These are phyloP conservation scores for Nasonia vitripennis DNA, from an alignment of 1,140 invertebrate species.

Conservation along the genomic window DNA sequence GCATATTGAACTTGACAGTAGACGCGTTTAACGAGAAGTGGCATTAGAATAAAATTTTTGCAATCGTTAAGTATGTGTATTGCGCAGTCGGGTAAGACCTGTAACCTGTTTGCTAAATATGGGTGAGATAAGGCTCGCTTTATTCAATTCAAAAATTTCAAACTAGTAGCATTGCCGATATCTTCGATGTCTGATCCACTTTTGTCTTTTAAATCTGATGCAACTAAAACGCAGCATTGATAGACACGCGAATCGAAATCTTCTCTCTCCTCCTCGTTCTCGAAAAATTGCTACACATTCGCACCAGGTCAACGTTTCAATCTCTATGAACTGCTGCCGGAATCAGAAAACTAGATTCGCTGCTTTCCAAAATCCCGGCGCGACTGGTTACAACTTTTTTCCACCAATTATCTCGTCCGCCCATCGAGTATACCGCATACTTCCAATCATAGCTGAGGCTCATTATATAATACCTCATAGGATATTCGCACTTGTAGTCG, in stretches of 20 bases:
- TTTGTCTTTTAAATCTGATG: no score
- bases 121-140: neutral
- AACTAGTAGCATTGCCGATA: no score
- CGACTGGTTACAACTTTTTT: neutral
- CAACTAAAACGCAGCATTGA: no score
- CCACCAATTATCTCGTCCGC: neutral
- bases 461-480: neutral
- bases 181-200: no score
- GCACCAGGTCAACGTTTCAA: no score
- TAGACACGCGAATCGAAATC: no score
- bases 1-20: slow-evolving; percentile 4
- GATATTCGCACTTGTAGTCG: slow-evolving; percentile 10
- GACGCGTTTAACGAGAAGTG: neutral
- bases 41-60: neutral
- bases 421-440: neutral
- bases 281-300: no score
- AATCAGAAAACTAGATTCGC: no score
- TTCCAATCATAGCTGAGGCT: neutral
- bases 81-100: neutral
- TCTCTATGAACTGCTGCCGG: no score
- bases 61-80: neutral
- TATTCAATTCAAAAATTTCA: neutral
- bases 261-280: no score
- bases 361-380: neutral
- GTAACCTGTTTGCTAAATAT: neutral